Evolutionary conservation across 2,888 invertebrate species (phyloP).

Genomic region (Rutpela maculata): DNA sequence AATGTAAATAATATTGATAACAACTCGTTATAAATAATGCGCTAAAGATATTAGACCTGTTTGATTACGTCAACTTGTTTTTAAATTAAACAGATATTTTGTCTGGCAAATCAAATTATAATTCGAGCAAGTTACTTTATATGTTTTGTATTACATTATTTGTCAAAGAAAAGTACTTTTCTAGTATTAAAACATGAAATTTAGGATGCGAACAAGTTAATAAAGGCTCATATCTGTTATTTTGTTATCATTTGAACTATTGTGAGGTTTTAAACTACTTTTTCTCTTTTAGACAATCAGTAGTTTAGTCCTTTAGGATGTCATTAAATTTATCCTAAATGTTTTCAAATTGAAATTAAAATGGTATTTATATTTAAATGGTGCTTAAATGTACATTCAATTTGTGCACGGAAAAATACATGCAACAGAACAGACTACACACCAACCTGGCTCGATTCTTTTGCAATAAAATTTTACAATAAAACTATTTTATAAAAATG

Average conservation of each 20-base stretch:
- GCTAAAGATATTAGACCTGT: not conserved
- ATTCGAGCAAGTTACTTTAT: not conserved
- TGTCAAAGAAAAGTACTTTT: too few species aligned
- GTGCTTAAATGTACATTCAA: not conserved
- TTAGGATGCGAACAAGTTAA: too few species aligned
- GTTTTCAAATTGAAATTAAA: too few species aligned
- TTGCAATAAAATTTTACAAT: too few species aligned
- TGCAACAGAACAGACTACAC: not conserved
- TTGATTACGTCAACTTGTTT: not conserved
- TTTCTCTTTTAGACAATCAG: too few species aligned
- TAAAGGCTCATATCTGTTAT: too few species aligned
- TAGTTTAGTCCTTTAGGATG: too few species aligned
- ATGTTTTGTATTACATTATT: not conserved
- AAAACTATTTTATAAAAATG: too few species aligned
- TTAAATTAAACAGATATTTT: not conserved
- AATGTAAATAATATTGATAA: constrained; percentile 40
- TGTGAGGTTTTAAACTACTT: too few species aligned
- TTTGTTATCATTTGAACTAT: too few species aligned
- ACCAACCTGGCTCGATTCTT: not conserved
- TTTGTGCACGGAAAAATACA: not conserved
- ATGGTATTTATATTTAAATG: not conserved
- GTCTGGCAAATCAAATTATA: not conserved
- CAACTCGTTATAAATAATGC: constrained; percentile 29
- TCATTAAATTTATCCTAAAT: too few species aligned
- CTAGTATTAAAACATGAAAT: too few species aligned